Base-by-base conservation (phyloP, 2,113 vertebrate species). In the Malurus elegans region DNA sequence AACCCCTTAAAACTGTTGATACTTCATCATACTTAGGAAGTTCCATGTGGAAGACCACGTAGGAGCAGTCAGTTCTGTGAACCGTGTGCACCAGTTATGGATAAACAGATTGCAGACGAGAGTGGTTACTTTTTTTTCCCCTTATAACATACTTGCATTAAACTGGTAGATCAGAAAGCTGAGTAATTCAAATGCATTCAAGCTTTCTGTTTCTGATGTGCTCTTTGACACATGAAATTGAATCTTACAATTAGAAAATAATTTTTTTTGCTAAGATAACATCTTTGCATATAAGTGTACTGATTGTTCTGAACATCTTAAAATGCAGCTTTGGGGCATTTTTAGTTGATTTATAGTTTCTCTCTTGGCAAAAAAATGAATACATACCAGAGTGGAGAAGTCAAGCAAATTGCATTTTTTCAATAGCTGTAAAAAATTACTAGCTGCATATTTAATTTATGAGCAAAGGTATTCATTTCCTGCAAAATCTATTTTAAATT, bases 21-120 rank as follows among this genome's bases (percentile, higher is more conserved):
- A 25, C 3, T 71, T 81, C 9, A 1, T 70, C 2, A 0, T 45
- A 25, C 25, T 45, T 76, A n/a, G 26, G 21, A 69, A 67, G 21
- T 24, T 21, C 18, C 32, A 25, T 17, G 48, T 54, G 48, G n/a
- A 81, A 44, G 48, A 81, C 25, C 60, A 61, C 7, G 0, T 67
- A 71, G 48, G 28, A 87, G 34, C 40, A 36, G 3, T 61, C 20
- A 21, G 31, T 80, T 62, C 61, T 67, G 29, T 94, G 56, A 60
- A 40, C 19, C 42, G 34, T 0, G 0, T 76, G 32, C 16, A 18
- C 26, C n/a, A 70, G 20, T 4, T 45, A 40, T 0, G 6, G 44
- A 21, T 72, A 73, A 57, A 36, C 28, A 64, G 40, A 18, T 3
- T 73, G 34, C 26, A 78, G 42, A 36, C 54, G 36, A 54, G 57